A percentile compares a stretch with the other conserved stretches of the same genome.
phyloP scores from a whole-genome alignment of 2,888 invertebrate genomes.

The Zeuzera pyrina region DNA sequence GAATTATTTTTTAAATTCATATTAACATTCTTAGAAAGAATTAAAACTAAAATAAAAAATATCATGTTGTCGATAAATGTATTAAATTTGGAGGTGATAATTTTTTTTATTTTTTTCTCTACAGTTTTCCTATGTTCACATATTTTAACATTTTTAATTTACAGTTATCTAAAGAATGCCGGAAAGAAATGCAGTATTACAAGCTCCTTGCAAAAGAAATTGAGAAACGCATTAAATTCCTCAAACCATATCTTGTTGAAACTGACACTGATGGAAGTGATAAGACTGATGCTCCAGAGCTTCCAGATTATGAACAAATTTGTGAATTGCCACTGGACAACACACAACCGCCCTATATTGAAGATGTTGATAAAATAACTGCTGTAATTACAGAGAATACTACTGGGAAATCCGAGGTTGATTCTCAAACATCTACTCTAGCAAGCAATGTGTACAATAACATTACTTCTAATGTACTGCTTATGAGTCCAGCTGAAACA shows the following conservation, averaged over 20 bases:
- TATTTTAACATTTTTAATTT: no score
- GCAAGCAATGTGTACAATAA: constrained; percentile 17
- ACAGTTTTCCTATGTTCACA: no score
- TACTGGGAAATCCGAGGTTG: constrained; percentile 10
- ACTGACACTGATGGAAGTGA: constrained; percentile 31
- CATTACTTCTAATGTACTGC: constrained; percentile 23
- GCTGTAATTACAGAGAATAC: constrained; percentile 12
- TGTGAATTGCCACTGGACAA: constrained; percentile 25
- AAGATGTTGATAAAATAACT: constrained; percentile 22
- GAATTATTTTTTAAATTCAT: no score
- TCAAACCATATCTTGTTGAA: constrained; percentile 43
- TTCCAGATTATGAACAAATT: constrained; percentile 37
- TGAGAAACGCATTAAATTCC: constrained; percentile 70
- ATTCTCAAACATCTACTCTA: constrained; percentile 9
- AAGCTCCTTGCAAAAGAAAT: constrained; percentile 77
- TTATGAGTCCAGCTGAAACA: constrained; percentile 8
- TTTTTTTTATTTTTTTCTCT: no score
- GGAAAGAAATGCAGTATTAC: constrained; percentile 78
- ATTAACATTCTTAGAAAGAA: no score
- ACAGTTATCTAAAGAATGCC: constrained; percentile 77
- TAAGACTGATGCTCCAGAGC: constrained; percentile 41
- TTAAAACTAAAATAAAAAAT: no score
- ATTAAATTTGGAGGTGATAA: no score
- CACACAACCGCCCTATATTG: constrained; percentile 17
- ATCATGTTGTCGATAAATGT: no score